A percentile compares a stretch with the other conserved stretches of the same genome.
Conservation (phyloP, 2,113 vertebrate species). For the Labeo rohita region DNA sequence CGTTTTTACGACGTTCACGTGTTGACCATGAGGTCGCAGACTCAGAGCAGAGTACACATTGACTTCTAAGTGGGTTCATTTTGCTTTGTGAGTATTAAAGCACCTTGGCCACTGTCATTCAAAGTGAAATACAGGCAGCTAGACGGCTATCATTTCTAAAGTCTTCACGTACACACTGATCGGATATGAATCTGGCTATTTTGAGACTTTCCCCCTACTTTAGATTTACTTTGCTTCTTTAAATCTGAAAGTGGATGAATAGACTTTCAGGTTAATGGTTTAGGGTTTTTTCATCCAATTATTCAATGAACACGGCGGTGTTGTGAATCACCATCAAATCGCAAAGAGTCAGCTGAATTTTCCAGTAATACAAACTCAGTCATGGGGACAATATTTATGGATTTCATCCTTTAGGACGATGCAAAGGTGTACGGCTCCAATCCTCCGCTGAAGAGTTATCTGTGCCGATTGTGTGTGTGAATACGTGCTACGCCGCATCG, state of each 20-base stretch:
- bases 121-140: conserved; percentile 34
- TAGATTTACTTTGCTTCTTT: conserved; percentile 12
- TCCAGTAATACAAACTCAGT: conserved; percentile 32
- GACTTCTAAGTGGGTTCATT: not conserved
- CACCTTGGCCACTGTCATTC: not conserved
- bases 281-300: conserved; percentile 20
- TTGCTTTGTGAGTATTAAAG: not conserved
- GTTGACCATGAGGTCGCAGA: not conserved
- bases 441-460: conserved; percentile 1
- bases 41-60: not conserved
- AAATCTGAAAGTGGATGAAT: conserved; percentile 31
- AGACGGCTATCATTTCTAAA: conserved; percentile 8
- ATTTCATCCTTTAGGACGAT: conserved; percentile 44
- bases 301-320: not conserved
- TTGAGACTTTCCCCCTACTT: conserved; percentile 4
- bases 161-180: conserved; percentile 1
- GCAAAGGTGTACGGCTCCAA: conserved; percentile 20
- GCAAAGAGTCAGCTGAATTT: conserved; percentile 39
- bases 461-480: conserved; percentile 40
- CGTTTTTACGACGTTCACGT: conserved; percentile 12
- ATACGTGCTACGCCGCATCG: conserved; percentile 71
- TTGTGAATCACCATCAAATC: conserved; percentile 19
- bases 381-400: conserved; percentile 38
- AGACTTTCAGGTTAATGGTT: not conserved
- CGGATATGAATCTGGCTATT: conserved; percentile 39